Conservation (phyloP, 2,113 vertebrate species). For the Paradoxurus hermaphroditus region DNA sequence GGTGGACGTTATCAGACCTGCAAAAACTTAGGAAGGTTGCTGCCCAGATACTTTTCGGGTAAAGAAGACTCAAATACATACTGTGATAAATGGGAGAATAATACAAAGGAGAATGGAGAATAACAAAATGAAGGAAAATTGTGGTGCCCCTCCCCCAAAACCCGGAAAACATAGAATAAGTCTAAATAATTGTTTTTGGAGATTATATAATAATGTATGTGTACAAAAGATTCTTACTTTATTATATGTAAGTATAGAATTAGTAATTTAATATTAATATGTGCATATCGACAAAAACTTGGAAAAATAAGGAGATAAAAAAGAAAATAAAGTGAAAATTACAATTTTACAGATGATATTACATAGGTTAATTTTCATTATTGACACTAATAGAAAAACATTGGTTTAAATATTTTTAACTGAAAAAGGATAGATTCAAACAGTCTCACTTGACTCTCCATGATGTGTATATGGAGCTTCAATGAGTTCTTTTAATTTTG, state of each 20-base stretch:
- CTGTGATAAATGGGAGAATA: not conserved
- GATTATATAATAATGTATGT: not conserved
- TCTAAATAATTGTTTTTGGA: not conserved
- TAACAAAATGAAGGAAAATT: not conserved
- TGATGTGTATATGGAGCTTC: not conserved
- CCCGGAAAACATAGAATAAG: not conserved
- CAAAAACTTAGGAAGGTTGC: not conserved
- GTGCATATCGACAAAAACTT: not conserved
- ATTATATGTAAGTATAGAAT: not conserved
- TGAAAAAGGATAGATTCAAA: not conserved
- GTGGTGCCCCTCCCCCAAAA: not conserved
- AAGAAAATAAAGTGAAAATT: not conserved
- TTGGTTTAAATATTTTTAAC: not conserved
- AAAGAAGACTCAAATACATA: not conserved
- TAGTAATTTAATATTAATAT: not conserved
- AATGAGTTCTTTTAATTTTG: not conserved
- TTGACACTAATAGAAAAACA: not conserved
- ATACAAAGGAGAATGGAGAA: not conserved
- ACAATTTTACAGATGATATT: not conserved
- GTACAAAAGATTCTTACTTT: not conserved
- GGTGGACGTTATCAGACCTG: not conserved
- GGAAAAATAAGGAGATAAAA: not conserved
- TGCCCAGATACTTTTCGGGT: not conserved
- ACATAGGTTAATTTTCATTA: not conserved
- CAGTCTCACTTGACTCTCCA: not conserved